Conservation (phyloP, 2,888 invertebrate species). For the Lasioglossum pauxillum region DNA sequence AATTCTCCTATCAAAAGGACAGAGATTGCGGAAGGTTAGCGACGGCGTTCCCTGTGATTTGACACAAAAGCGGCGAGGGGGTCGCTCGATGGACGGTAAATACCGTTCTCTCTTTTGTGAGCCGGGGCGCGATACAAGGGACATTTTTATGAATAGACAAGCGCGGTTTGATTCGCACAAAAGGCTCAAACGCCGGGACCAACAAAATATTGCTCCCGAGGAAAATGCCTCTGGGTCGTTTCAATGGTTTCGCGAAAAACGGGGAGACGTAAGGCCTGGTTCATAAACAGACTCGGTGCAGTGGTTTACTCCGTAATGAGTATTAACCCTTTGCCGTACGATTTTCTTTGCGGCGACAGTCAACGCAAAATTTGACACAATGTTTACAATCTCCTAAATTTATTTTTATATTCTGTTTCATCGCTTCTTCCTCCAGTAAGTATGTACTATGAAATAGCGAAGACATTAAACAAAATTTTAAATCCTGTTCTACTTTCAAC, state of each 20-base stretch:
- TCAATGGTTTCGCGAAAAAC: background rate
- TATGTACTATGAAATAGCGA: no score
- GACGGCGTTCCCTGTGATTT: conserved; percentile 23
- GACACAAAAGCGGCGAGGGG: conserved; percentile 43
- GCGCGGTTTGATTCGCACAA: conserved; percentile 34
- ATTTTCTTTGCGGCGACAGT: background rate
- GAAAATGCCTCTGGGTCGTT: background rate
- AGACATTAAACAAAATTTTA: no score
- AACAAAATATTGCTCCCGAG: background rate
- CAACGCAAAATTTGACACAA: no score
- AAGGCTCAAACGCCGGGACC: conserved; percentile 18
- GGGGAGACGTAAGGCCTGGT: background rate
- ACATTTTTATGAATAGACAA: conserved; percentile 46
- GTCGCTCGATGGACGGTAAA: conserved; percentile 50
- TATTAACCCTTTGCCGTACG: background rate
- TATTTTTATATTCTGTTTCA: no score
- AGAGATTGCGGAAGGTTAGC: conserved; percentile 39
- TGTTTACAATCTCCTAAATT: no score
- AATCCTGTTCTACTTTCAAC: no score
- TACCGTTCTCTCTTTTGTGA: conserved; percentile 27
- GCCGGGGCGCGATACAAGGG: conserved; percentile 14
- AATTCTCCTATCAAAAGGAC: conserved; percentile 41
- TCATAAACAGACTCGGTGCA: background rate
- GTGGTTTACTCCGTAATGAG: background rate
- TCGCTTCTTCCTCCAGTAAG: no score